Percentiles rank a stretch among this genome's conserved stretches.
These are phyloP conservation scores for Shinisaurus crocodilurus DNA, from an alignment of 2,113 vertebrate species.

Conservation along the genomic window DNA sequence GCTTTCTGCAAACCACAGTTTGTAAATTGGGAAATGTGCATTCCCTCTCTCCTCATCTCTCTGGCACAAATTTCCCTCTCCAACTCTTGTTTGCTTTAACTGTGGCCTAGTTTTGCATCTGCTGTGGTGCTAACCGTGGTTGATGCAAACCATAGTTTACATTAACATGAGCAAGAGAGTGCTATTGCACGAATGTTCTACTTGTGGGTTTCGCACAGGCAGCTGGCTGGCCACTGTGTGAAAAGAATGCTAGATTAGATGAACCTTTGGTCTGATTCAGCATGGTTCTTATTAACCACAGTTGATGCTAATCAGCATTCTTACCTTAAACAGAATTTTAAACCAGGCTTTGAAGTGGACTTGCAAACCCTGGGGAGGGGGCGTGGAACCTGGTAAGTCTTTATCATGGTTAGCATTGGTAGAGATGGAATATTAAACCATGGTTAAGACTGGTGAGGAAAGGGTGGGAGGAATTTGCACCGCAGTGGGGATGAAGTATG, in stretches of 20 bases:
- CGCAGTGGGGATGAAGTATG: too few relatives aligned
- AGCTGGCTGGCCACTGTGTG: too few relatives aligned
- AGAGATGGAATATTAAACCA: neutral
- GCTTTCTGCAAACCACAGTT: neutral
- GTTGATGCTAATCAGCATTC: slow-evolving; percentile 32
- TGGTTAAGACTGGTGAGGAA: neutral
- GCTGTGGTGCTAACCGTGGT: neutral
- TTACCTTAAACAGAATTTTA: neutral
- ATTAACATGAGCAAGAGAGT: neutral
- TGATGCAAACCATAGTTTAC: neutral
- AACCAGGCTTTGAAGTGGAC: neutral
- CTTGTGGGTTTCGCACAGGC: too few relatives aligned
- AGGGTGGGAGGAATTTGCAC: neutral
- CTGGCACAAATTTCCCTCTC: neutral
- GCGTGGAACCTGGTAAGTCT: neutral
- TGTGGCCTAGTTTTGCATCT: neutral
- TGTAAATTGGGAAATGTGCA: neutral
- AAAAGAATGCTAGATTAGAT: too few relatives aligned
- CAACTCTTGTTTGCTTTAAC: slow-evolving; percentile 34
- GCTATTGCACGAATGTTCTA: too few relatives aligned
- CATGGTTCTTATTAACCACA: neutral
- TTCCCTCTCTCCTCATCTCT: neutral
- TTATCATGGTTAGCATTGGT: neutral
- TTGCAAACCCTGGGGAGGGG: neutral
- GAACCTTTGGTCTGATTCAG: too few relatives aligned